Conservation (phyloP, 2,888 invertebrate species). For the Drosophila cognata region DNA sequence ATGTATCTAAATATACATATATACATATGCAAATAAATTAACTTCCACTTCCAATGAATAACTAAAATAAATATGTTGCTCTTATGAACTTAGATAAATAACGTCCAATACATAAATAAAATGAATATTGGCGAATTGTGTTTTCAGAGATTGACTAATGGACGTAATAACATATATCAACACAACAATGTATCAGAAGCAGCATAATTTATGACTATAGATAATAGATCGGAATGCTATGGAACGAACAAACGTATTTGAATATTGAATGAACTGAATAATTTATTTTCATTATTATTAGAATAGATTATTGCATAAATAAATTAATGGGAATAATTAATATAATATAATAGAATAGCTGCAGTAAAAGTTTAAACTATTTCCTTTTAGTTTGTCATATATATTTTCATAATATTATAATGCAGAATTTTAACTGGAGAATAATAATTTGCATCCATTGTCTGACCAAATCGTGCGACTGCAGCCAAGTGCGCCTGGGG, state of each 20-base stretch:
- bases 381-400: not conserved
- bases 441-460: slow-evolving; percentile 53
- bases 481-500: slow-evolving; percentile 68
- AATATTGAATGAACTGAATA: not conserved
- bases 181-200: not conserved
- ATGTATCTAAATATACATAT: not conserved
- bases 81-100: not conserved
- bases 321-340: not conserved
- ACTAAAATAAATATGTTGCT: not conserved
- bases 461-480: slow-evolving; percentile 54
- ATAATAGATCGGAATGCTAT: not conserved
- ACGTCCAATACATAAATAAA: slow-evolving; percentile 4
- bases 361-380: not conserved
- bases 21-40: not conserved
- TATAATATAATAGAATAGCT: not conserved
- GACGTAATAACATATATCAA: slow-evolving; percentile 1
- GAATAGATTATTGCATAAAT: not conserved
- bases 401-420: not conserved
- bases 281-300: not conserved
- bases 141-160: not conserved
- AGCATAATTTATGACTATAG: not conserved
- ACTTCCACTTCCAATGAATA: not conserved
- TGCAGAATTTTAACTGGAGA: slow-evolving; percentile 3
- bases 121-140: not conserved
- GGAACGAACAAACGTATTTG: not conserved